Evolutionary conservation across 2,888 invertebrate species (phyloP).

Genomic region (Anticlea derivata): DNA sequence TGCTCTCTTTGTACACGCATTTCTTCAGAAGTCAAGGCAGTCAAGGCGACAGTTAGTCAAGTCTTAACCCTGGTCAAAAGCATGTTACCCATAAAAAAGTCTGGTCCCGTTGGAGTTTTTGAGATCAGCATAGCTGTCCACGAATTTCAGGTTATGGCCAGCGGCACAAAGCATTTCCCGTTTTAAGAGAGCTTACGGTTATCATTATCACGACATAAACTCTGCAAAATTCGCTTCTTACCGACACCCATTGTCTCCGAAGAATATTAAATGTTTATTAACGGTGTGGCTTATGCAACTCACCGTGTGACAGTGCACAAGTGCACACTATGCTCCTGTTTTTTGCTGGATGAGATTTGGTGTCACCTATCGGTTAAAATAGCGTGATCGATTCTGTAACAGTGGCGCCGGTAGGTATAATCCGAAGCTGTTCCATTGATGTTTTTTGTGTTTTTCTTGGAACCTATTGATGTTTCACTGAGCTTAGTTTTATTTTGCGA

Average conservation of each 20-base stretch:
- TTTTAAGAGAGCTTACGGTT: constrained; percentile 68
- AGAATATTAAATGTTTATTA: constrained; percentile 52
- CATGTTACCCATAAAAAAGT: constrained; percentile 48
- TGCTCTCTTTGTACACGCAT: not conserved
- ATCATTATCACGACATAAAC: constrained; percentile 45
- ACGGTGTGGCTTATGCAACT: constrained; percentile 62
- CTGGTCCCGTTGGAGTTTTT: constrained; percentile 48
- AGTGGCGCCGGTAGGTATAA: constrained; percentile 35
- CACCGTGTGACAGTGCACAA: constrained; percentile 56
- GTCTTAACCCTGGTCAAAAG: constrained; percentile 37
- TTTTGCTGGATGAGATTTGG: constrained; percentile 51
- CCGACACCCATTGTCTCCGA: constrained; percentile 58
- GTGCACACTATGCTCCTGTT: constrained; percentile 45
- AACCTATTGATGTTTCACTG: constrained; percentile 32
- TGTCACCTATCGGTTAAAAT: constrained; percentile 45
- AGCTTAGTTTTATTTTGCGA: constrained; percentile 57
- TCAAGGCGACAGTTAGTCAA: not conserved
- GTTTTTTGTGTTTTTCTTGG: constrained; percentile 44
- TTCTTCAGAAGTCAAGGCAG: too few relatives aligned
- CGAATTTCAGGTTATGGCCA: constrained; percentile 30
- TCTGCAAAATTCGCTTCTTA: constrained; percentile 47
- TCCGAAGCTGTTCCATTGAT: constrained; percentile 24
- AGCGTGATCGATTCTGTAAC: constrained; percentile 40
- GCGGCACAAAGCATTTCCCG: constrained; percentile 61
- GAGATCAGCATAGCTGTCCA: constrained; percentile 48